Evolutionary conservation across 92 coral and sea anemone genomes (phyloP), one percentile per base, ranked within the genome.

Genomic region (Chrysogorgia sp.): DNA sequence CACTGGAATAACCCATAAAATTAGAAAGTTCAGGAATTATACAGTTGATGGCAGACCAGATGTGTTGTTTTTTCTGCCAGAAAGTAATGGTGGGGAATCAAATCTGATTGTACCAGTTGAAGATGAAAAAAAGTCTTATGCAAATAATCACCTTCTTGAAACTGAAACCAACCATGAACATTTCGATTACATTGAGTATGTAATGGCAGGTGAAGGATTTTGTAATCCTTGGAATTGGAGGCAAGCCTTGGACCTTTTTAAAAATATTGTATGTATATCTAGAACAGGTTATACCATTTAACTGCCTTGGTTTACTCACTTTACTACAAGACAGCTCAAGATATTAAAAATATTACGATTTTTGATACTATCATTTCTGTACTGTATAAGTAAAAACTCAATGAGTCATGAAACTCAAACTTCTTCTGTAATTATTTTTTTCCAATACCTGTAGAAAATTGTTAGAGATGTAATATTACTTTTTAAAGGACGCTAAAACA

Each of bases 291-390:
- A 58, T 22, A 7, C 31, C 30, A n/a, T 58, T 58, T 22, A n/a
- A 58, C 41, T 57, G 74, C 82, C 56, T 80, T 63, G 68, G 30
- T 52, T 57, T 68, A 82, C 8, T 81, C 86, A 59, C 82, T 33
- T 1, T 63, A 58, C 22, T 32, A n/a, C n/a, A n/a, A n/a, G n/a
- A n/a, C n/a, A n/a, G n/a, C n/a, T n/a, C n/a, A n/a, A n/a, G n/a
- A n/a, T n/a, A n/a, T n/a, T n/a, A n/a, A n/a, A n/a, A n/a, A n/a
- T n/a, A n/a, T n/a, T n/a, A n/a, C n/a, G n/a, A n/a, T n/a, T n/a
- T n/a, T n/a, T n/a, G n/a, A n/a, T n/a, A n/a, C n/a, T n/a, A n/a
- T n/a, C n/a, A n/a, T n/a, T n/a, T n/a, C n/a, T n/a, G n/a, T n/a
- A n/a, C n/a, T n/a, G n/a, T n/a, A n/a, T n/a, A n/a, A n/a, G n/a